Evolutionary conservation across 2,888 invertebrate species (phyloP).

Genomic region (Uropetala carovei): DNA sequence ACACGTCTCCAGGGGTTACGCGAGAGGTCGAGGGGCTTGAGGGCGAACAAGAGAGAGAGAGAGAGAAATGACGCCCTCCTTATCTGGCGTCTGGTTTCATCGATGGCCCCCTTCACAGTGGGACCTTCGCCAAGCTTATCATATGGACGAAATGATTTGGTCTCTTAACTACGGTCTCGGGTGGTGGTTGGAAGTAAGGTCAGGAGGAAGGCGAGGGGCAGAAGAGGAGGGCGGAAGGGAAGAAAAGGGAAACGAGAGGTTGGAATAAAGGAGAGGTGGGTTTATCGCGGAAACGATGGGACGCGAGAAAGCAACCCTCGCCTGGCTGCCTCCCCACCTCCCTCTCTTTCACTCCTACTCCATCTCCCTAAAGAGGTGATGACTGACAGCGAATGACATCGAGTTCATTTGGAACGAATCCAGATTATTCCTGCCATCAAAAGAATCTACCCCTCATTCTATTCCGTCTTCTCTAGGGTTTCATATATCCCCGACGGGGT

Average conservation of each 20-base stretch:
- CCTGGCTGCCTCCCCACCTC: not conserved
- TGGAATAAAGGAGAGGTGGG: not conserved
- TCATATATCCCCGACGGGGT: too few relatives aligned
- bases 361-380: not conserved
- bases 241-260: not conserved
- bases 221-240: not conserved
- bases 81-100: not conserved
- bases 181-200: not conserved
- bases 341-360: not conserved
- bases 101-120: not conserved
- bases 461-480: not conserved
- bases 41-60: not conserved
- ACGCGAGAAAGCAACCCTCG: not conserved
- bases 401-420: conserved; percentile 20
- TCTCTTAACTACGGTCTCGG: not conserved
- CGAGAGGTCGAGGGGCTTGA: not conserved
- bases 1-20: not conserved
- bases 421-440: conserved; percentile 24
- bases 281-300: not conserved
- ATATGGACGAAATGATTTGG: not conserved
- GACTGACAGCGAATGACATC: not conserved
- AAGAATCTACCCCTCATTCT: not conserved
- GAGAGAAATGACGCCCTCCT: not conserved
- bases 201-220: not conserved
- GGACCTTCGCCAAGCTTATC: conserved; percentile 9